A percentile compares a stretch with the other conserved stretches of the same genome.
Evolutionary conservation across 2,797 vertebrate genomes (phyloP).

Genomic region (Rhynchonycteris naso): DNA sequence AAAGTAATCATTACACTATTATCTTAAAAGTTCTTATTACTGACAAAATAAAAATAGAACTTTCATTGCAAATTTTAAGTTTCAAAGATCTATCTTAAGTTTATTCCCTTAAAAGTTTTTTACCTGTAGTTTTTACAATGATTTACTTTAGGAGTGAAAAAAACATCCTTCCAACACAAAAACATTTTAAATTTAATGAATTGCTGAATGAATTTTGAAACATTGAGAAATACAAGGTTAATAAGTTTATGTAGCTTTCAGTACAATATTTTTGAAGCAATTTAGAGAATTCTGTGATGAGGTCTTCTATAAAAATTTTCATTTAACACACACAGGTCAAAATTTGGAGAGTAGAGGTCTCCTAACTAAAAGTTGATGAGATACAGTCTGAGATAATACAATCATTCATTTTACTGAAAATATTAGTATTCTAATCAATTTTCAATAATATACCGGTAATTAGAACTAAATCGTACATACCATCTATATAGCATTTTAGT

Average conservation of each 20-base stretch:
- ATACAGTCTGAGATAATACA: neutral
- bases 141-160: constrained; percentile 36
- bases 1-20: constrained; percentile 46
- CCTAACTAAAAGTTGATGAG: neutral
- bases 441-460: neutral
- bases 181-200: constrained; percentile 39
- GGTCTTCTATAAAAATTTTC: neutral
- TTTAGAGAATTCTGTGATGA: neutral
- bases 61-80: neutral
- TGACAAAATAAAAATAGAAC: constrained; percentile 33
- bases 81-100: constrained; percentile 24
- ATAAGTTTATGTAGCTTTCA: neutral
- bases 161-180: neutral
- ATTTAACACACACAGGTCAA: neutral
- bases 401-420: constrained; percentile 33
- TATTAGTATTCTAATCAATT: constrained; percentile 1
- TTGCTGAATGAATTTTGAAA: constrained; percentile 26
- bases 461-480: neutral
- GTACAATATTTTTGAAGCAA: neutral
- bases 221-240: neutral
- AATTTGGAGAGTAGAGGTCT: neutral
- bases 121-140: neutral
- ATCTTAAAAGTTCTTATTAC: constrained; percentile 36
- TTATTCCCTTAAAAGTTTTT: neutral
- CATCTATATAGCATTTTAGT: neutral